Evolutionary conservation across 2,113 vertebrate genomes (phyloP).

Genomic region (Ornithorhynchus anatinus): DNA sequence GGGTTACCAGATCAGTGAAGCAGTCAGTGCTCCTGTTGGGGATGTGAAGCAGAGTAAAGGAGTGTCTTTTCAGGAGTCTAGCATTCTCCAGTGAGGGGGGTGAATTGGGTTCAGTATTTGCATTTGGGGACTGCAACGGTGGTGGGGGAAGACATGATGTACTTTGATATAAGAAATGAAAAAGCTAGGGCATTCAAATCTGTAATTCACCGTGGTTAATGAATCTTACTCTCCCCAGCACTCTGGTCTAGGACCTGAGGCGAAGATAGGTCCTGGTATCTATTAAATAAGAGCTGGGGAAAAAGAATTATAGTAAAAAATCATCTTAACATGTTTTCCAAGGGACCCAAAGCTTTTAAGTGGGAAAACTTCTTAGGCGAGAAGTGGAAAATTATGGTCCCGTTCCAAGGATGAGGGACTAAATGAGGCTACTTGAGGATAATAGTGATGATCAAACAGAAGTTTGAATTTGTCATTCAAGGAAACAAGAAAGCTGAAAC

Average conservation of each 20-base stretch:
- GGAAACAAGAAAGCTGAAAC: constrained; percentile 14
- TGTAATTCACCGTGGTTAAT: constrained; percentile 66
- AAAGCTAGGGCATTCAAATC: constrained; percentile 63
- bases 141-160: constrained; percentile 52
- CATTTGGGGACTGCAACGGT: constrained; percentile 45
- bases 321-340: constrained; percentile 65
- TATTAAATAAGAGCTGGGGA: constrained; percentile 62
- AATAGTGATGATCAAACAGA: constrained; percentile 37
- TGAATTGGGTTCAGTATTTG: constrained; percentile 54
- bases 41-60: too few species aligned
- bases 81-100: too few species aligned
- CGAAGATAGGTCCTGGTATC: constrained; percentile 61
- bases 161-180: constrained; percentile 63
- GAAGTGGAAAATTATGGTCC: constrained; percentile 54
- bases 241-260: constrained; percentile 60
- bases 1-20: too few species aligned
- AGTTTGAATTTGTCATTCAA: constrained; percentile 45
- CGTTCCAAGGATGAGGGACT: too few species aligned
- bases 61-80: too few species aligned
- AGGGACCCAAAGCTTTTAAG: constrained; percentile 57
- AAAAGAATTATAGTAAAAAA: constrained; percentile 62
- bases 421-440: constrained; percentile 50
- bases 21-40: too few species aligned
- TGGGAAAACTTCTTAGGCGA: constrained; percentile 58
- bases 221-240: constrained; percentile 60